Evolutionary conservation across 1,140 invertebrate species (phyloP).

Genomic region (Xylocopa sonorina): DNA sequence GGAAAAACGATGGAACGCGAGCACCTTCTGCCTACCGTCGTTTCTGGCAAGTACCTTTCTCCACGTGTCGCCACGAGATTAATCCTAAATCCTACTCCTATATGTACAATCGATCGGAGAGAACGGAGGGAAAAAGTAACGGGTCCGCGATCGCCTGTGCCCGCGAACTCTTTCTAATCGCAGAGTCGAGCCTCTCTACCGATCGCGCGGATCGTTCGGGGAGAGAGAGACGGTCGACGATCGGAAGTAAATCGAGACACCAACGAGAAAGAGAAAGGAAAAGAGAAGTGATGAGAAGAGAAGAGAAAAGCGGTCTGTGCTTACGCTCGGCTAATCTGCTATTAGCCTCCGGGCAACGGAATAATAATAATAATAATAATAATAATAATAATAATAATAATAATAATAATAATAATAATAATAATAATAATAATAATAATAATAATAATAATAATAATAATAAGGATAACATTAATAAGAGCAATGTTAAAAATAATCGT

Average conservation of each 20-base stretch:
- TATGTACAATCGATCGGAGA: slow-evolving; percentile 41
- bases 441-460: too few species aligned
- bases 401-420: slow-evolving; percentile 69
- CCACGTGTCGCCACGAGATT: slow-evolving; percentile 24
- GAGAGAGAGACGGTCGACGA: not conserved
- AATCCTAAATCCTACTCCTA: too few species aligned
- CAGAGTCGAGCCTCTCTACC: too few species aligned
- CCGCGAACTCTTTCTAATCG: too few species aligned
- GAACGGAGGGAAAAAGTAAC: slow-evolving; percentile 35
- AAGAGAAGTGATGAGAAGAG: slow-evolving; percentile 4
- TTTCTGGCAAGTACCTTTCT: not conserved
- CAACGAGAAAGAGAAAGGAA: not conserved
- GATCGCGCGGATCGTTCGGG: not conserved
- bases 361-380: slow-evolving; percentile 67
- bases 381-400: slow-evolving; percentile 69
- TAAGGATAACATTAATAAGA: slow-evolving; percentile 19
- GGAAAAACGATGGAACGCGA: not conserved
- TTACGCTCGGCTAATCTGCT: slow-evolving; percentile 62
- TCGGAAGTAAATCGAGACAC: not conserved
- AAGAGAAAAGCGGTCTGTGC: slow-evolving; percentile 23
- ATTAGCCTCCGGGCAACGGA: slow-evolving; percentile 67
- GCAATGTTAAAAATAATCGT: slow-evolving; percentile 68
- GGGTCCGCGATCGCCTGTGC: not conserved
- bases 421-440: too few species aligned
- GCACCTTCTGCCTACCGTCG: too few species aligned